Evolutionary conservation across 2,888 invertebrate species (phyloP).

Genomic region (Caenorhabditis drosophilae): DNA sequence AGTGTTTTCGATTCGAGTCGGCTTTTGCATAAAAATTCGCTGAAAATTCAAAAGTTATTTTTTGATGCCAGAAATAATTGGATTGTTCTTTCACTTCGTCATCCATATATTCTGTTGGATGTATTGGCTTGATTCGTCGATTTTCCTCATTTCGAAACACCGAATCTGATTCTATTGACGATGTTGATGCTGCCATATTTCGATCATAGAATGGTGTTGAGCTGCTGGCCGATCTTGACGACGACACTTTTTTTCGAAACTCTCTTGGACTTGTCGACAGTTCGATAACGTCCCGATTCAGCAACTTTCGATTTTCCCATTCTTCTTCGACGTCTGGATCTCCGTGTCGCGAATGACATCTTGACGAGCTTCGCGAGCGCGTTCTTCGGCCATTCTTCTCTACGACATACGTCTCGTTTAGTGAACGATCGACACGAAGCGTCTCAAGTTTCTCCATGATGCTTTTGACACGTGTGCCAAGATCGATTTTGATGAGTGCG

Average conservation of each 20-base stretch:
- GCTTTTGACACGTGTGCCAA: slow-evolving; percentile 31
- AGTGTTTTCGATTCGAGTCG: too few species aligned
- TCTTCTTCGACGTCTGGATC: background rate
- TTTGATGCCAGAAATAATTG: slow-evolving; percentile 7
- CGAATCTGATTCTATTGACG: slow-evolving; percentile 27
- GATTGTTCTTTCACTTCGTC: slow-evolving; percentile 6
- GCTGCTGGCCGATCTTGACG: background rate
- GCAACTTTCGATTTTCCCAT: background rate
- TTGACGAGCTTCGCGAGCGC: slow-evolving; percentile 34
- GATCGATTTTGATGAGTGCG: slow-evolving; percentile 41
- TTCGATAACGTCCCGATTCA: background rate
- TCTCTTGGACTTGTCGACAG: too few species aligned
- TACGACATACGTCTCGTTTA: slow-evolving; percentile 35
- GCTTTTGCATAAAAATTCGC: background rate
- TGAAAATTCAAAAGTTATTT: slow-evolving; percentile 1
- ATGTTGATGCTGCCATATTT: slow-evolving; percentile 2
- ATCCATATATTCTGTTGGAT: background rate
- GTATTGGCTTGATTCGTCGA: background rate
- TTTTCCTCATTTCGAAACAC: slow-evolving; percentile 6
- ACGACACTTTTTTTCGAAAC: background rate
- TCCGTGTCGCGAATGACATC: slow-evolving; percentile 19
- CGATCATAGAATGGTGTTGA: background rate
- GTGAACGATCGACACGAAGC: slow-evolving; percentile 19
- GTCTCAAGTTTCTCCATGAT: slow-evolving; percentile 36
- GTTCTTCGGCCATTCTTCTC: slow-evolving; percentile 10